These are phyloP conservation scores for Cyclura pinguis DNA, from an alignment of 2,797 vertebrate genomes.

Conservation along the genomic window DNA sequence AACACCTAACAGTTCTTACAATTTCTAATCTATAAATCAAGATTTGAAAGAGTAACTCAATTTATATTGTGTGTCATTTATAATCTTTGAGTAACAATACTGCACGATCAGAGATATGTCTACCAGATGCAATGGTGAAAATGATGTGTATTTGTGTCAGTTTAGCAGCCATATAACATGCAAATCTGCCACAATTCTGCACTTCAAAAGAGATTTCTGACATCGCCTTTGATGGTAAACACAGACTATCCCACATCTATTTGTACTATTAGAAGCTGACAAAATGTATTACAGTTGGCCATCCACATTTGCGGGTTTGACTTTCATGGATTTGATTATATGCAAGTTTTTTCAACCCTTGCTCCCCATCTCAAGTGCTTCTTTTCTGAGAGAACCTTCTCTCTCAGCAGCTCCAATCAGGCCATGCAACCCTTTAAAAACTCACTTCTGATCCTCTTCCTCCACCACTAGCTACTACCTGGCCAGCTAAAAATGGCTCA, in stretches of 20 bases:
- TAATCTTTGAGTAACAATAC: neutral
- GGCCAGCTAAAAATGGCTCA: too few relatives aligned
- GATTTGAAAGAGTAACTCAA: neutral
- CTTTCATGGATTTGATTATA: too few relatives aligned
- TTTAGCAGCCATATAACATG: neutral
- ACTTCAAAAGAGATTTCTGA: neutral
- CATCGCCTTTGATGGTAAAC: neutral
- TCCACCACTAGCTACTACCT: too few relatives aligned
- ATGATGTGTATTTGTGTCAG: neutral
- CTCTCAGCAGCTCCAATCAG: too few relatives aligned
- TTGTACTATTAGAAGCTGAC: neutral
- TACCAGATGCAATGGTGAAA: neutral
- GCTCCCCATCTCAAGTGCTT: too few relatives aligned
- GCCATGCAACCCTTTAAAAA: too few relatives aligned
- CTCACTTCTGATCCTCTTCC: too few relatives aligned
- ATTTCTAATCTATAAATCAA: slow-evolving; percentile 12
- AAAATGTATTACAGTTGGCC: neutral
- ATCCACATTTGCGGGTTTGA: too few relatives aligned
- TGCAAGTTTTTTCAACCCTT: too few relatives aligned
- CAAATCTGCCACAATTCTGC: neutral
- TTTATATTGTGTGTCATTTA: neutral
- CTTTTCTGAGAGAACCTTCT: too few relatives aligned
- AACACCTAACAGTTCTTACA: neutral
- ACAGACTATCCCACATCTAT: neutral
- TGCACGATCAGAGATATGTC: neutral